phyloP scores from a whole-genome alignment of 2,113 vertebrate genomes.

The Syngnathus typhle region DNA sequence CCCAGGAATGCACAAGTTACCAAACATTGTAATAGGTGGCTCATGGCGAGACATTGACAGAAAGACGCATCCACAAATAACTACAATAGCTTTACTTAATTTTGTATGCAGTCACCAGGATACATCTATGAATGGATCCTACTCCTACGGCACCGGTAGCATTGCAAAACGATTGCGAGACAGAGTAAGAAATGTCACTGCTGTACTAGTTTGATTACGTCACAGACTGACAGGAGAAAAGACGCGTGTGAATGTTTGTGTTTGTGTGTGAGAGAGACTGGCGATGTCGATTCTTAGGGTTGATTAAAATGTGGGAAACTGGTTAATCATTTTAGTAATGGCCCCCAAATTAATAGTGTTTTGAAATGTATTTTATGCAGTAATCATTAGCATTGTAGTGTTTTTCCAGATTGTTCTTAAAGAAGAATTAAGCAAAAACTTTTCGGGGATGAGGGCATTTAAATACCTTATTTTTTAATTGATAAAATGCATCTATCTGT shows the following conservation, averaged over 20 bases:
- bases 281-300: too few species aligned
- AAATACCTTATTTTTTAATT: too few species aligned
- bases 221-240: background rate
- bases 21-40: slow-evolving; percentile 39
- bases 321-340: too few species aligned
- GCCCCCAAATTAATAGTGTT: too few species aligned
- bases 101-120: slow-evolving; percentile 2
- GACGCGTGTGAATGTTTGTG: background rate
- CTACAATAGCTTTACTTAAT: background rate
- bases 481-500: too few species aligned
- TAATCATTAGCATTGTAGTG: too few species aligned
- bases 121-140: slow-evolving; percentile 45
- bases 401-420: too few species aligned
- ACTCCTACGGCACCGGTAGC: slow-evolving; percentile 32
- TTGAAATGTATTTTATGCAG: too few species aligned
- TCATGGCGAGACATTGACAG: background rate
- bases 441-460: too few species aligned
- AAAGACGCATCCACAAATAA: background rate
- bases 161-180: slow-evolving; percentile 63
- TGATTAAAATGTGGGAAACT: too few species aligned
- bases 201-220: background rate
- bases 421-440: too few species aligned
- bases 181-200: slow-evolving; percentile 61
- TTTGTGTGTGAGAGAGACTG: background rate
- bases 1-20: slow-evolving; percentile 40